Base-by-base conservation (phyloP, 2,113 vertebrate species). In the Pagrus major region DNA sequence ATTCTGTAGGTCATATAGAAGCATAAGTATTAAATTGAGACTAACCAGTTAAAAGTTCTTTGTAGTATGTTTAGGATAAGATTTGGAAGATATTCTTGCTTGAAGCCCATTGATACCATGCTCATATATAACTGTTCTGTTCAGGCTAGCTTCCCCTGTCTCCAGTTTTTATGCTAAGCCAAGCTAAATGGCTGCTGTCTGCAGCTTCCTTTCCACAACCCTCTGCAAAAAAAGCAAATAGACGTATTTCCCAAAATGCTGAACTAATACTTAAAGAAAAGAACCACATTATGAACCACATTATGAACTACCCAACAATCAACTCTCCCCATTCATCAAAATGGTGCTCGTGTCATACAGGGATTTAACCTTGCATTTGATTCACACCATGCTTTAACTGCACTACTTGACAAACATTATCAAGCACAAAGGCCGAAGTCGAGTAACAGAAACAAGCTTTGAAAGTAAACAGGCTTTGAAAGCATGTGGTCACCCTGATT, bases 401-500 rank as follows among this genome's bases (percentile, higher is more conserved):
- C 4, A 14, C 29, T 3, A 47, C 41, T 64, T 66, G 58, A 27
- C 3, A 66, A 41, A 47, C 27, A 18, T 56, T 6, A 21, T 37
- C 3, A 74, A 61, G 61, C 21, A 59, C 25, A 70, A 49, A 81
- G 49, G 37, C 37, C 31, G 33, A 56, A 41, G 58, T 41, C 21
- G 51, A 55, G 33, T 8, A 41, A 8, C n/a, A 25, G 9, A 55
- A 16, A 41, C 56, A 25, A 20, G n/a, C n/a, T n/a, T n/a, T n/a
- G n/a, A n/a, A n/a, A 54, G 42, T 35, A 74, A 56, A 71, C 51
- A 68, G 44, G 61, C 29, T 46, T 76, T 71, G n/a, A 68, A 55
- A 79, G 51, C 35, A 5, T 31, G 41, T 16, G 25, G 46, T 63
- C 52, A 78, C 72, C 63, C 25, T 70, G 15, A 80, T 80, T 80